phyloP scores from a whole-genome alignment of 2,797 vertebrate species.

The Hemibagrus guttatus region DNA sequence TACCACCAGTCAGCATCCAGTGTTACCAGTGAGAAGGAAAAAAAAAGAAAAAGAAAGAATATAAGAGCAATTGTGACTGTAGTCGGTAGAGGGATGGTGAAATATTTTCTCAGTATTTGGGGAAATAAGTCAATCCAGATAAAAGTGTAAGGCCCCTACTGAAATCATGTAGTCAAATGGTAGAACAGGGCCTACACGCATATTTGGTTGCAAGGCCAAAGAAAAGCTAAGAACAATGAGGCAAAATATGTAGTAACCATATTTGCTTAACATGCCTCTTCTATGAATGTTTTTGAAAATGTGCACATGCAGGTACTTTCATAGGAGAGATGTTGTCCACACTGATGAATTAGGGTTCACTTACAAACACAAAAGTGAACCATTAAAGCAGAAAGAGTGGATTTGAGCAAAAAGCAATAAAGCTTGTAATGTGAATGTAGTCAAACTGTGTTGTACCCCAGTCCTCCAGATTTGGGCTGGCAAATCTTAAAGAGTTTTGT shows the following conservation, averaged over 20 bases:
- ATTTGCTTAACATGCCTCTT: constrained; percentile 14
- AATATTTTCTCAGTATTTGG: not conserved
- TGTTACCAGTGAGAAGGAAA: constrained; percentile 1
- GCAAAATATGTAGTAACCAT: not conserved
- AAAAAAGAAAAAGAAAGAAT: not conserved
- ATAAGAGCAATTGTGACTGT: constrained; percentile 5
- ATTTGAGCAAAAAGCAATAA: not conserved
- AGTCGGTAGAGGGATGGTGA: not conserved
- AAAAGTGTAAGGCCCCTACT: not conserved
- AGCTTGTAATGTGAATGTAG: constrained; percentile 22
- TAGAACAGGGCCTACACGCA: not conserved
- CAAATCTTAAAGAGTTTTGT: not conserved
- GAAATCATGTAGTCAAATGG: constrained; percentile 7
- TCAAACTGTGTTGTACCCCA: constrained; percentile 24
- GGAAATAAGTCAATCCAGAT: constrained; percentile 17
- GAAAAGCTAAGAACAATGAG: constrained; percentile 1
- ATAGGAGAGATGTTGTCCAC: not conserved
- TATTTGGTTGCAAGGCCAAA: constrained; percentile 14
- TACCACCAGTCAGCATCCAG: constrained; percentile 23
- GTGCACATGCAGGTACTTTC: constrained; percentile 11
- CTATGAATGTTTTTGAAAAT: not conserved
- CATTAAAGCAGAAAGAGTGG: constrained; percentile 12
- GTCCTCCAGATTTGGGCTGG: constrained; percentile 22
- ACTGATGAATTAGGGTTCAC: constrained; percentile 15
- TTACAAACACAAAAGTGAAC: constrained; percentile 16